These are phyloP conservation scores for Eilema depressum DNA, from an alignment of 2,888 invertebrate genomes.

Conservation along the genomic window DNA sequence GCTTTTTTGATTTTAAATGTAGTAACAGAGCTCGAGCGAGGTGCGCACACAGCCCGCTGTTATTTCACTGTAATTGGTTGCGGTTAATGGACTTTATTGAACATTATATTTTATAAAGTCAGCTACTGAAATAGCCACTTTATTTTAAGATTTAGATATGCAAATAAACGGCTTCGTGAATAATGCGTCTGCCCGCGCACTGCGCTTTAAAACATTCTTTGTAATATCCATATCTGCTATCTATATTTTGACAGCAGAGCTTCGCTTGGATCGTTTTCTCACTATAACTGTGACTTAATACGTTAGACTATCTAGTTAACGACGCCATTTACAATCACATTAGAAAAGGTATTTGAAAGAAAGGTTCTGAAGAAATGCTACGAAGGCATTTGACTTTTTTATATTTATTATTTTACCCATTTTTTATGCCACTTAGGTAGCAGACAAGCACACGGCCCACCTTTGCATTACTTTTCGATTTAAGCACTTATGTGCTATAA, in stretches of 20 bases:
- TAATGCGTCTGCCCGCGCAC: not conserved
- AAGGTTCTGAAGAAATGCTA: too few species aligned
- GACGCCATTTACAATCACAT: too few species aligned
- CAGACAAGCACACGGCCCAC: too few species aligned
- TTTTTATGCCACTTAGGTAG: too few species aligned
- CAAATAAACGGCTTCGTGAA: not conserved
- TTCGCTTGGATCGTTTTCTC: not conserved
- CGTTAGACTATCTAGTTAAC: too few species aligned
- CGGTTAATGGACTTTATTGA: not conserved
- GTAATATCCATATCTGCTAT: not conserved
- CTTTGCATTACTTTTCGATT: too few species aligned
- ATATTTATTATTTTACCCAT: too few species aligned
- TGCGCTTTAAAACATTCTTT: not conserved
- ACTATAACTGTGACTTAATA: not conserved
- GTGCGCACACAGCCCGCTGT: not conserved
- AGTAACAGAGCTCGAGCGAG: not conserved
- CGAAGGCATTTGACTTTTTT: not conserved
- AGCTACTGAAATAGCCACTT: not conserved
- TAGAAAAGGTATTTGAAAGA: too few species aligned
- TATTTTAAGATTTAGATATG: not conserved
- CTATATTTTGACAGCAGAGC: not conserved
- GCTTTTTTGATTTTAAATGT: not conserved
- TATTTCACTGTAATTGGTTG: not conserved
- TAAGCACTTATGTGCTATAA: too few species aligned
- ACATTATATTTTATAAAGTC: not conserved